Percentiles rank a stretch among this genome's conserved stretches.
Conservation (phyloP, 2,113 vertebrate species). For the Engystomops pustulosus region DNA sequence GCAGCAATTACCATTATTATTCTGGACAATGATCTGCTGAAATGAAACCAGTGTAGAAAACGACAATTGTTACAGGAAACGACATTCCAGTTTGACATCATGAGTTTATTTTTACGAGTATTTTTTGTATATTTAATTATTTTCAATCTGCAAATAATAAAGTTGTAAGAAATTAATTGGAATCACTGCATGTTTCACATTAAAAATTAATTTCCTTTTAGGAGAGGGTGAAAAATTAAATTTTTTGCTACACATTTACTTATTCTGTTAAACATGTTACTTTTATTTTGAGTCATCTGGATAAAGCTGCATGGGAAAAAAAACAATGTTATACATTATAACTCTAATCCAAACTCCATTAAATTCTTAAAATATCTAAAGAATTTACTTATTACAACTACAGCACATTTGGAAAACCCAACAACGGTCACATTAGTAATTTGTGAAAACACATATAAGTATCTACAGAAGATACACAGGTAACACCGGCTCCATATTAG, state of each 20-base stretch:
- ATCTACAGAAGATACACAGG: no score
- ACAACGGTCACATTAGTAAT: no score
- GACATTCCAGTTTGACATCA: neutral
- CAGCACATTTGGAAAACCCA: no score
- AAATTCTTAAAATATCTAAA: no score
- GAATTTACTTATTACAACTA: no score
- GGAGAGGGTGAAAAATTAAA: no score
- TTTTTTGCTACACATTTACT: neutral
- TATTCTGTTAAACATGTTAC: neutral
- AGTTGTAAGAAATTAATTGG: neutral
- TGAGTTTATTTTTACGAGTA: neutral
- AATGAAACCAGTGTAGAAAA: neutral
- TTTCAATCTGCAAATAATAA: neutral
- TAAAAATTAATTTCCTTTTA: slow-evolving; percentile 4
- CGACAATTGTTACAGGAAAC: neutral
- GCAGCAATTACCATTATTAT: neutral
- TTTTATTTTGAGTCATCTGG: neutral
- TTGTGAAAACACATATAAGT: neutral
- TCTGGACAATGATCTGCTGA: neutral
- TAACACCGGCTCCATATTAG: no score
- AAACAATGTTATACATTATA: no score
- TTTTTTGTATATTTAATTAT: neutral
- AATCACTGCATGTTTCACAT: neutral
- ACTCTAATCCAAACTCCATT: no score
- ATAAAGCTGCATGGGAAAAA: neutral